Base-by-base conservation (phyloP, 2,113 vertebrate species). In the Rhodinocichla rosea region DNA sequence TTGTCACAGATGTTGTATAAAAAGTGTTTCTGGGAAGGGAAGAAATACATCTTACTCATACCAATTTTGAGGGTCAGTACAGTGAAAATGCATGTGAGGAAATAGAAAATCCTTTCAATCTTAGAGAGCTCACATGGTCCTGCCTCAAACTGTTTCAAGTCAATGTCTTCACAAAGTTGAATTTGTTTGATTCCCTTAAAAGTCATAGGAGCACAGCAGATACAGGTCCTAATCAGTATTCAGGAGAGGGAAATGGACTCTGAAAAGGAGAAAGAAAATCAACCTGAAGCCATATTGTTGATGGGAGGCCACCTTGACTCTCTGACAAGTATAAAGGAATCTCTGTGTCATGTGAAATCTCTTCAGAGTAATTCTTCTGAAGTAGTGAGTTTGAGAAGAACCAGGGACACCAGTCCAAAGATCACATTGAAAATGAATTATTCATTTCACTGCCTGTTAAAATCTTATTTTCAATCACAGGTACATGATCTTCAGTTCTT, bases 261-360 rank as follows among this genome's bases (percentile, higher is more conserved):
- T 74, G 78, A 93, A 92, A 92, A 84, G 62, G 59, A 86, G 67
- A 73, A 62, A 55, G 47, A 83, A 94, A 93, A 92, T 79, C 86
- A 79, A 76, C 90, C 87, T 77, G 70, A 86, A 94, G 74, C 86
- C 83, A 83, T 89, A 53, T 64, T 90, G 84, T 60, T 96, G 92
- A 95, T 94, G 80, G 90, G 87, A 94, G 82, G 74, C 96, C 87
- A 90, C 94, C 83, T 93, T 96, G 93, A 53, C 74, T 94, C 42
- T 78, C 78, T 93, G 95, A 93, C 90, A 96, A 97, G 93, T 83
- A 90, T 82, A 94, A 91, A 97, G 49, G 42, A 83, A 82, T 63
- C 37, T 63, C 37, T 80, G 26, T 91, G 86, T 85, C 79, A 70
- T 76, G 56, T 87, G 74, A 87, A 95, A 95, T 87, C 70, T 94